phyloP scores from a whole-genome alignment of 2,797 vertebrate genomes.

The Saxicola maurus region DNA sequence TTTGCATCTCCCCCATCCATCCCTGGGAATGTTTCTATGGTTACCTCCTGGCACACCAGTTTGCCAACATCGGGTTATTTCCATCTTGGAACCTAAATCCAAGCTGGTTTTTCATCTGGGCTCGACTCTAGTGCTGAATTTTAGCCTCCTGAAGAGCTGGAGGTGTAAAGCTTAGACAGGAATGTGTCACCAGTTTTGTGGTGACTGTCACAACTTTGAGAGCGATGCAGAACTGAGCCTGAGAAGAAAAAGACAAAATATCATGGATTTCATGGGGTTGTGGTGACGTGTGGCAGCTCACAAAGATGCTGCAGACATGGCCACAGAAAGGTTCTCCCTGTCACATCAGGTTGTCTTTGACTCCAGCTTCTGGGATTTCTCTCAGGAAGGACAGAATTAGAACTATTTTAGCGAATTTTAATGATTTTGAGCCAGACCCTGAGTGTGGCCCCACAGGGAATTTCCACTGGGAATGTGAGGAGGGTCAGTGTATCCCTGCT shows the following conservation, averaged over 20 bases:
- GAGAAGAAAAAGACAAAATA: not conserved
- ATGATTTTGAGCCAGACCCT: not conserved
- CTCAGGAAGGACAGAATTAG: not conserved
- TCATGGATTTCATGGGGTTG: not conserved
- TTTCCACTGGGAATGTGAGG: not conserved
- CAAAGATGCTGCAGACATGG: not conserved
- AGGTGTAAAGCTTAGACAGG: not conserved
- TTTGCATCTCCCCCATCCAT: not conserved
- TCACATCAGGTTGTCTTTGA: not conserved
- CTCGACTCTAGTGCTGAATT: not conserved
- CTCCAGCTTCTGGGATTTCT: not conserved
- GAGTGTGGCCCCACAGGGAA: not conserved
- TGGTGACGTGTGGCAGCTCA: not conserved
- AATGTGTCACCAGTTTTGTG: not conserved
- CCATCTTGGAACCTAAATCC: not conserved
- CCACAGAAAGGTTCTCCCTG: not conserved
- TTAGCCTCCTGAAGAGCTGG: not conserved
- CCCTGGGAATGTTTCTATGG: constrained; percentile 30
- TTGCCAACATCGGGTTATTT: constrained; percentile 26
- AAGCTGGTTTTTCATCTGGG: not conserved
- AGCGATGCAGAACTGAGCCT: not conserved
- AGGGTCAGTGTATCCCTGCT: not conserved
- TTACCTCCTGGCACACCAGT: constrained; percentile 9
- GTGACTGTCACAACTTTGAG: not conserved
- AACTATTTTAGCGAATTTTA: not conserved